These are phyloP conservation scores for Brachionus paranguensis DNA, from an alignment of 1,140 invertebrate species.

Conservation along the genomic window DNA sequence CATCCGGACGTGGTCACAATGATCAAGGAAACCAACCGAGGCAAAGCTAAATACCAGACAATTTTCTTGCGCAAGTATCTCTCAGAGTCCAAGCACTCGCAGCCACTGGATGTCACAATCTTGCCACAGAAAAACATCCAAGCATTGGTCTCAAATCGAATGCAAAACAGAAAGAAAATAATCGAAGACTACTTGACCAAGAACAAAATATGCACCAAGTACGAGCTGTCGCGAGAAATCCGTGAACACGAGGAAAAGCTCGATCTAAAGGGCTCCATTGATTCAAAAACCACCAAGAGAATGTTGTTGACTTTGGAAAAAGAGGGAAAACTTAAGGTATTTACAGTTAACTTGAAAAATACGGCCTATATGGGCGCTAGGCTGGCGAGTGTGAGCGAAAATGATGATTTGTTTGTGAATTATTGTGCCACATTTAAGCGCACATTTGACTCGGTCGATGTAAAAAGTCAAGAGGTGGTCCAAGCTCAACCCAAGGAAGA, in stretches of 20 bases:
- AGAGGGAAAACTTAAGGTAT: neutral
- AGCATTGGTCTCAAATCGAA: conserved; percentile 24
- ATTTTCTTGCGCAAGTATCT: conserved; percentile 2
- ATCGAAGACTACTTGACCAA: neutral
- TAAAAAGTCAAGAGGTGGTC: neutral
- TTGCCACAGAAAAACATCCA: neutral
- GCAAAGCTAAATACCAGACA: conserved; percentile 38
- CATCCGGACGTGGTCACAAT: conserved; percentile 31
- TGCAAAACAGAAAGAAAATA: conserved; percentile 1
- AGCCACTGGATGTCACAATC: neutral
- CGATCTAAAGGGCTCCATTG: conserved; percentile 2
- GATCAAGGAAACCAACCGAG: conserved; percentile 34
- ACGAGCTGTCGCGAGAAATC: neutral
- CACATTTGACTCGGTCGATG: conserved; percentile 10
- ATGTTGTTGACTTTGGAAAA: conserved; percentile 9
- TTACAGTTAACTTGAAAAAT: conserved; percentile 24
- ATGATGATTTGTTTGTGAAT: neutral
- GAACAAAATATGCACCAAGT: conserved; percentile 29
- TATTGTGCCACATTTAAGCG: conserved; percentile 24
- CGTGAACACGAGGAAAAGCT: neutral
- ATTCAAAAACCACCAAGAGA: conserved; percentile 30
- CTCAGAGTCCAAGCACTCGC: neutral
- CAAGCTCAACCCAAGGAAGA: neutral
- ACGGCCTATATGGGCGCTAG: neutral
- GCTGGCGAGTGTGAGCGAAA: neutral